Base-by-base conservation (phyloP, 2,797 vertebrate species). In the Telmatherina bonti region DNA sequence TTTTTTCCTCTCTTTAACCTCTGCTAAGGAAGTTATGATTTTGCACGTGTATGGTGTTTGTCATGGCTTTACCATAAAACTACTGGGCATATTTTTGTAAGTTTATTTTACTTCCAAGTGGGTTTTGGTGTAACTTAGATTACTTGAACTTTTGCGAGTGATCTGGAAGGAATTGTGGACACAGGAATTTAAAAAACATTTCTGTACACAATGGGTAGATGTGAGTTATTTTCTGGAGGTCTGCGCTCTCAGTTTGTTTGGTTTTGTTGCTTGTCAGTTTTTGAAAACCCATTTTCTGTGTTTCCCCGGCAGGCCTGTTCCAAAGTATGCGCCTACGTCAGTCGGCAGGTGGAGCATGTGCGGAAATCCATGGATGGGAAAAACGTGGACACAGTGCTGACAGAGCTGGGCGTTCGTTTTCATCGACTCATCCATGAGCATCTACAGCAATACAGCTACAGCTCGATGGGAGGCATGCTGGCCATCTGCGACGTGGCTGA, bases 401-500 rank as follows among this genome's bases (percentile, higher is more conserved):
- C 96, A 68, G 98, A 99, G 88, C 80, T 99, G 70, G 98, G 98
- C 38, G 95, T 99, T 66, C 97, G 97, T 77, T 99, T 99, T 92
- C 98, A 99, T 89, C 94, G 97, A 35, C 96, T 99, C 73, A 96
- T 97, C 88, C 97, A 97, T 4, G 98, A 99, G 72, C 98, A 99
- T 91, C 94, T 99, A 73, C 98, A 99, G 91, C 98, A 99, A 86
- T 99, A 96, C 93, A 97, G 95, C 79, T 99, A 99, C 93, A 98
- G 96, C 89, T 99, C 96, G 62, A 99, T 99, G 97, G 98, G 98
- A 76, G 98, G 98, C 92, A 99, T 99, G 98, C 93, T 99, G 84
- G 98, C 97, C 85, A 99, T 99, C 90, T 99, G 98, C 86, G 98
- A 99, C 0, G 98, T 99, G 85, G 97, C 97, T 59, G 97, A 99